A percentile compares a stretch with the other conserved stretches of the same genome.
Evolutionary conservation across 2,888 invertebrate species (phyloP).

Genomic region (Tortricodes alternella): DNA sequence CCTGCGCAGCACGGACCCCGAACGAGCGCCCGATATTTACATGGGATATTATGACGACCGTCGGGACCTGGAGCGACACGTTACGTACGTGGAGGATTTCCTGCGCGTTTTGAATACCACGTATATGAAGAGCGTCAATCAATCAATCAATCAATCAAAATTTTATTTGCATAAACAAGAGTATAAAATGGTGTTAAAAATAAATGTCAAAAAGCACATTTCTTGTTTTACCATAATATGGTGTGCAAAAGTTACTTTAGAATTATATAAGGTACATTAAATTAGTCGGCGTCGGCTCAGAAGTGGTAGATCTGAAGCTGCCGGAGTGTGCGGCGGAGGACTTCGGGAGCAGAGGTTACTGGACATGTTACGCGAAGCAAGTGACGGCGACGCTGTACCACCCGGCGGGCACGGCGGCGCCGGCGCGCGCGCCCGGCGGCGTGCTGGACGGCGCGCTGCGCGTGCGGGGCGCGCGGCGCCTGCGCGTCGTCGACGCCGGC

Average conservation of each 20-base stretch:
- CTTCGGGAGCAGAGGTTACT: slow-evolving; percentile 67
- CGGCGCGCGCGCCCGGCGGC: slow-evolving; percentile 43
- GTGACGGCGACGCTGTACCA: slow-evolving; percentile 81
- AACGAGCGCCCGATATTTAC: slow-evolving; percentile 5
- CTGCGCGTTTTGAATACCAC: background rate
- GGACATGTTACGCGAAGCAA: slow-evolving; percentile 79
- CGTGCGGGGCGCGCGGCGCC: slow-evolving; percentile 38
- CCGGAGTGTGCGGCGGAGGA: slow-evolving; percentile 51
- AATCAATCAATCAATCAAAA: no score
- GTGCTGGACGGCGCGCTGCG: slow-evolving; percentile 41
- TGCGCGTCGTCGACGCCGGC: slow-evolving; percentile 46
- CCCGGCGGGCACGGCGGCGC: slow-evolving; percentile 55
- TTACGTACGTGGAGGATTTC: slow-evolving; percentile 6
- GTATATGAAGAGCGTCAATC: background rate
- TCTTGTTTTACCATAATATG: no score
- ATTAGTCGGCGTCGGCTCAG: no score
- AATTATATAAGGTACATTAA: no score
- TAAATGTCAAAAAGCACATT: no score
- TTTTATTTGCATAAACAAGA: no score
- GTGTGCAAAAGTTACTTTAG: no score
- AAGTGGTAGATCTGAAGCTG: slow-evolving; percentile 58
- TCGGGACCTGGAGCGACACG: slow-evolving; percentile 6
- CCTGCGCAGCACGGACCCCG: slow-evolving; percentile 8
- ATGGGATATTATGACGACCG: slow-evolving; percentile 6
- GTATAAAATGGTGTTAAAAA: no score